These are phyloP conservation scores for Coregonus clupeaformis DNA, from an alignment of 2,113 vertebrate genomes.

Conservation along the genomic window DNA sequence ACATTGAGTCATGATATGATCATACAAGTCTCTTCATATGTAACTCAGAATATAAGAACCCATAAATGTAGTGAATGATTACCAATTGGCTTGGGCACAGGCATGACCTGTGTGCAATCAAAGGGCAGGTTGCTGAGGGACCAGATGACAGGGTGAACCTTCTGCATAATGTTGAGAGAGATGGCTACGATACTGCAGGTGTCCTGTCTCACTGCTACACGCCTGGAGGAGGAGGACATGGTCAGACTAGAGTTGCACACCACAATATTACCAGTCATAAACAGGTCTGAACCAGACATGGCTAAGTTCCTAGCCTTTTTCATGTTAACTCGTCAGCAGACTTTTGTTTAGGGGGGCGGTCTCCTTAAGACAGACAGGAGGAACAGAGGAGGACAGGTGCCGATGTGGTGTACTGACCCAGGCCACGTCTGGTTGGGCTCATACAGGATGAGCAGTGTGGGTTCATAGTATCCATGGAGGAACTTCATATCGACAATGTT, in stretches of 20 bases:
- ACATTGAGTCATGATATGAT: not conserved
- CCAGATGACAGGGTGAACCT: conserved; percentile 94
- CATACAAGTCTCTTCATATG: too few relatives aligned
- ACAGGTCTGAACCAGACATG: not conserved
- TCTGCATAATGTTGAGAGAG: conserved; percentile 93
- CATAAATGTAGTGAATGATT: conserved; percentile 15
- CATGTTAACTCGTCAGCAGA: too few relatives aligned
- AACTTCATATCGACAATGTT: conserved; percentile 95
- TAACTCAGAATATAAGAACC: not conserved
- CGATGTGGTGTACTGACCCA: conserved; percentile 68
- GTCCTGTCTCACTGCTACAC: conserved; percentile 91
- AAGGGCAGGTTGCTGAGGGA: conserved; percentile 90
- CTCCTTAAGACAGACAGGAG: too few relatives aligned
- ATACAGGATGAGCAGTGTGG: conserved; percentile 89
- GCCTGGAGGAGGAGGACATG: conserved; percentile 59
- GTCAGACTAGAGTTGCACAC: not conserved
- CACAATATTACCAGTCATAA: not conserved
- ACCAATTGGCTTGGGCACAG: conserved; percentile 93
- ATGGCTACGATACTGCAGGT: conserved; percentile 93
- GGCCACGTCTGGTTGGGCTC: conserved; percentile 96
- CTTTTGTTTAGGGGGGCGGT: too few relatives aligned
- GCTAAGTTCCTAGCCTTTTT: too few relatives aligned
- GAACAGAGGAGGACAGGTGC: not conserved
- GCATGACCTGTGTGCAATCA: conserved; percentile 88
- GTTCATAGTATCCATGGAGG: conserved; percentile 91